Percentiles rank a stretch among this genome's conserved stretches.
Conservation (phyloP, 2,113 vertebrate species). For the rat (Rattus norvegicus) region DNA sequence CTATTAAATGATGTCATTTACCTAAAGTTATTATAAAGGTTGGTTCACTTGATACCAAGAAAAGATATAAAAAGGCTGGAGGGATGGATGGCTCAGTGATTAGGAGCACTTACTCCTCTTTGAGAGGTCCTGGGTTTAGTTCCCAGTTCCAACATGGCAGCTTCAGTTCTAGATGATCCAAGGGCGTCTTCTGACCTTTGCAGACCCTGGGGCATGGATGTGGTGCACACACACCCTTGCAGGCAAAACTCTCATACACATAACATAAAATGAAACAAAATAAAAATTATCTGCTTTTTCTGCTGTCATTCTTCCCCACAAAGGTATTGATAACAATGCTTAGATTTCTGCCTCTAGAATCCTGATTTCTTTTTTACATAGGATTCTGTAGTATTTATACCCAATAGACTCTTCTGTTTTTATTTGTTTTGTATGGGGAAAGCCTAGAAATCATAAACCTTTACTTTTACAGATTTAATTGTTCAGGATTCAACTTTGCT, state of each 20-base stretch:
- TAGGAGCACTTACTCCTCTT: neutral
- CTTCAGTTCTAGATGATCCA: neutral
- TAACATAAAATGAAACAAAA: neutral
- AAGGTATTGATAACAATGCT: neutral
- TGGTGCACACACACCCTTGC: neutral
- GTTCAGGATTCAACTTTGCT: neutral
- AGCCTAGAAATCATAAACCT: slow-evolving; percentile 15
- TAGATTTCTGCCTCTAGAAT: neutral
- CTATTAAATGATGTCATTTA: neutral
- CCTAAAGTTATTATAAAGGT: neutral
- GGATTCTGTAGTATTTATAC: slow-evolving; percentile 20
- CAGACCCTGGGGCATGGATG: neutral
- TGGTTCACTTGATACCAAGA: neutral
- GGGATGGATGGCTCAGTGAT: neutral
- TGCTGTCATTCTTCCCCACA: slow-evolving; percentile 12
- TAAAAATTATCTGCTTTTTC: neutral
- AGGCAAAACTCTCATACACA: neutral
- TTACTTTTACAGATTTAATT: slow-evolving; percentile 46
- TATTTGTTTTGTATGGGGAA: slow-evolving; percentile 39
- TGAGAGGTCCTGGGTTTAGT: neutral
- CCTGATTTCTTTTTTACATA: slow-evolving; percentile 33
- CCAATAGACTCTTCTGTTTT: neutral
- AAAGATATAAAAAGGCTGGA: neutral
- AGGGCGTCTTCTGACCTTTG: neutral
- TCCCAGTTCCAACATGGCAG: neutral